Percentiles rank a stretch among this genome's conserved stretches.
Evolutionary conservation across 2,888 invertebrate genomes (phyloP).

Genomic region (Heliconius erato): DNA sequence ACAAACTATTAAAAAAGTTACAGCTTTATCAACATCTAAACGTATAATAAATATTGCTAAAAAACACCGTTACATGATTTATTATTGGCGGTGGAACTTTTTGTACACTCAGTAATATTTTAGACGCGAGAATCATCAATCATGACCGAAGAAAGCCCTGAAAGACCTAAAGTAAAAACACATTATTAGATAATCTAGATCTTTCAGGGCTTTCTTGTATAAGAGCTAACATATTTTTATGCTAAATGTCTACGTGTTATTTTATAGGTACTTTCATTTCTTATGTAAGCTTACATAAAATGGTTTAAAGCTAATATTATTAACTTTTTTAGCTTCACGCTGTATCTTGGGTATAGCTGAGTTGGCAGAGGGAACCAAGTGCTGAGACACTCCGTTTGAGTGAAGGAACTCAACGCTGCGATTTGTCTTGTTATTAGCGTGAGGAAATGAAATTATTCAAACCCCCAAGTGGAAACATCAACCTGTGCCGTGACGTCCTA

Average conservation of each 20-base stretch:
- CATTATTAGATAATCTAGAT: neutral
- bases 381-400: neutral
- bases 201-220: neutral
- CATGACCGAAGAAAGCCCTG: neutral
- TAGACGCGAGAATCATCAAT: conserved; percentile 8
- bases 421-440: neutral
- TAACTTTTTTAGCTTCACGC: too few species aligned
- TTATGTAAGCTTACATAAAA: too few species aligned
- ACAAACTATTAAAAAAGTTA: neutral
- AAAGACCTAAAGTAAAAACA: neutral
- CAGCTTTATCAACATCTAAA: neutral
- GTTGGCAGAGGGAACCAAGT: neutral
- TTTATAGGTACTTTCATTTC: too few species aligned
- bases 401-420: neutral
- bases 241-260: neutral
- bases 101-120: neutral
- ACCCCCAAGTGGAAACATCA: too few species aligned
- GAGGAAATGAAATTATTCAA: neutral
- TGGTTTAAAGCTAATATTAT: too few species aligned
- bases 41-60: neutral
- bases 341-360: too few species aligned
- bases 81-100: neutral
- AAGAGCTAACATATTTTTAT: neutral
- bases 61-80: conserved; percentile 26
- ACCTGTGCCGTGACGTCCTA: too few species aligned